Evolutionary conservation across 1,140 invertebrate genomes (phyloP).

Genomic region (Conus betulinus): DNA sequence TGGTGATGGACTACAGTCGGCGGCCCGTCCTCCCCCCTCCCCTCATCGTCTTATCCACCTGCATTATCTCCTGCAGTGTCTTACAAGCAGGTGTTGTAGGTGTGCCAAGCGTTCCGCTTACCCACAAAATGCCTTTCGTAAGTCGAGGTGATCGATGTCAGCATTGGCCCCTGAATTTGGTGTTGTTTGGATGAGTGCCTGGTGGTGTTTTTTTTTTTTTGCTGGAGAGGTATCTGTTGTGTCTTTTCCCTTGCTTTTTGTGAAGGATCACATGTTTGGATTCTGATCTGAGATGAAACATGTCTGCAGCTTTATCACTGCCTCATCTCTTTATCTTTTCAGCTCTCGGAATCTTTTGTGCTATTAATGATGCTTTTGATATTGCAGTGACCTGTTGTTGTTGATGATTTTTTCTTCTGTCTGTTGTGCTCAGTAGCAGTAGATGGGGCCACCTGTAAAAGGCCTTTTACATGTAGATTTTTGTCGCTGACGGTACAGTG

Average conservation of each 20-base stretch:
- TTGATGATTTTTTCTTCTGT: too few species aligned
- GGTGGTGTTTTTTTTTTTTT: not conserved
- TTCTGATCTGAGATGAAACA: too few species aligned
- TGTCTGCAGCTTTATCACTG: too few species aligned
- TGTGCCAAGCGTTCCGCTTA: not conserved
- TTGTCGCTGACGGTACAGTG: too few species aligned
- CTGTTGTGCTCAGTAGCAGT: too few species aligned
- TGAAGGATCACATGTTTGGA: too few species aligned
- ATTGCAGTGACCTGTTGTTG: too few species aligned
- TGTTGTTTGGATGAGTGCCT: not conserved
- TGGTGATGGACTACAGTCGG: slow-evolving; percentile 72
- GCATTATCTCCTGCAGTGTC: slow-evolving; percentile 26
- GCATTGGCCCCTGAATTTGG: not conserved
- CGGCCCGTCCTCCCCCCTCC: slow-evolving; percentile 72
- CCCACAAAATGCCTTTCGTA: slow-evolving; percentile 7
- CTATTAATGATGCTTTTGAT: too few species aligned
- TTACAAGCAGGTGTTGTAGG: not conserved
- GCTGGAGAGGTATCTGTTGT: not conserved
- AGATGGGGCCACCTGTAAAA: too few species aligned
- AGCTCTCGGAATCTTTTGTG: too few species aligned
- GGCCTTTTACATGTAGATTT: too few species aligned
- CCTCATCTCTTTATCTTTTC: too few species aligned
- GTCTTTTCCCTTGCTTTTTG: not conserved
- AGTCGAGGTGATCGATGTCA: not conserved
- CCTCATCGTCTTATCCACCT: slow-evolving; percentile 58